phyloP scores from a whole-genome alignment of 92 coral and sea anemone species.

The Pocillopora meandrina region DNA sequence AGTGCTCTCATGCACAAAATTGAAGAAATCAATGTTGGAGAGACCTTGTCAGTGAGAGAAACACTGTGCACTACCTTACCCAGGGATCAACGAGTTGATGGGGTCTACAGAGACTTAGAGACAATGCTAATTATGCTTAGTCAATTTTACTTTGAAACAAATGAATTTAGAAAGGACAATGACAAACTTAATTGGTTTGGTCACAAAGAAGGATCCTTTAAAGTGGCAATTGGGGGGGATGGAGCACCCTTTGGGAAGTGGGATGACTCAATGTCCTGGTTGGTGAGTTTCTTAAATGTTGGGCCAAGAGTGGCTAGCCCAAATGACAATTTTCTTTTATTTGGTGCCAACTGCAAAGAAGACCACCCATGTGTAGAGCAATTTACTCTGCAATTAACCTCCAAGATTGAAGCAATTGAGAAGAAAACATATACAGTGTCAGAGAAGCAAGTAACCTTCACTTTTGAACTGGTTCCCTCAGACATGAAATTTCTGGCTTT shows the following conservation, averaged over 20 bases:
- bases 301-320: constrained; percentile 62
- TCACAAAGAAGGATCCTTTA: constrained; percentile 49
- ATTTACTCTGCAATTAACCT: constrained; percentile 1
- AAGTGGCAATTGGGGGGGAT: constrained; percentile 67
- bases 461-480: constrained; percentile 61
- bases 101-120: constrained; percentile 59
- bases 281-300: constrained; percentile 54
- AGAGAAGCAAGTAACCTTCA: constrained; percentile 45
- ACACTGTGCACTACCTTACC: constrained; percentile 37
- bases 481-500: constrained; percentile 61
- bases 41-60: constrained; percentile 32
- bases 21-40: constrained; percentile 55
- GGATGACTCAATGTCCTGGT: constrained; percentile 54
- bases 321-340: constrained; percentile 38
- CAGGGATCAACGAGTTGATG: constrained; percentile 51
- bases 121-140: constrained; percentile 31
- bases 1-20: constrained; percentile 34
- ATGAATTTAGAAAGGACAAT: constrained; percentile 43
- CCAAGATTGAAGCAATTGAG: constrained; percentile 41
- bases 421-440: constrained; percentile 26
- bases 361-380: constrained; percentile 25
- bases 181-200: constrained; percentile 66
- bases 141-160: constrained; percentile 54
- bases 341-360: constrained; percentile 50
- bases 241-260: constrained; percentile 62